Base-by-base conservation (phyloP, 2,797 vertebrate species). In the Nothura maculosa region DNA sequence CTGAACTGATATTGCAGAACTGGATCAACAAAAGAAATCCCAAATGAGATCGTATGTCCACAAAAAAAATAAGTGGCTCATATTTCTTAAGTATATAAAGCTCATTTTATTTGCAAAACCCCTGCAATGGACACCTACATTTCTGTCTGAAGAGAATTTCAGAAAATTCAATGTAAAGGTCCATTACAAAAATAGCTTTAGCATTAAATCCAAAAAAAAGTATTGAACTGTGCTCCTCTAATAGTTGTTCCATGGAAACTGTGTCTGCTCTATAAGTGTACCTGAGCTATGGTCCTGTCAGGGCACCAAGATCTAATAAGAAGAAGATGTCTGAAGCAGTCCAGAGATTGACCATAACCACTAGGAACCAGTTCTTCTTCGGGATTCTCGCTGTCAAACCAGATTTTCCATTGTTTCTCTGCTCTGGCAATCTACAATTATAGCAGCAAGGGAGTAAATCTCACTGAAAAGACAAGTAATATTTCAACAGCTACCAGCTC, bases 271-370 rank as follows among this genome's bases (percentile, higher is more conserved):
- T 18, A 62, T 28, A 63, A 55, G 69, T 34, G 63, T 96, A 99
- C 99, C 98, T 99, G 99, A 81, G 99, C 99, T 22, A 99, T 99
- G 77, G 98, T 99, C 95, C 99, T 98, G 96, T 99, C 99, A 4
- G 99, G 99, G 97, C 99, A 99, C 98, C 99, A 99, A 87, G 99
- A 99, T 91, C 99, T 98, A 87, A 99, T 99, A 64, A 99, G 98
- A 32, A 99, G 98, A 90, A 99, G 98, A 21, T 96, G 98, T 68
- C 98, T 97, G 82, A 99, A 99, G 96, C 98, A 98, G 92, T 99
- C 99, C 7, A 99, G 98, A 60, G 97, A 95, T 91, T 99, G 98
- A 91, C 98, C 98, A 40, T 99, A 99, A 40, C 98, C 97, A 90
- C 99, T 98, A 36, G 99, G 99, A 87, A 98, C 68, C 25, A 97